A percentile compares a stretch with the other conserved stretches of the same genome.
Conservation (phyloP, 2,113 vertebrate genomes). For the Antennarius striatus region DNA sequence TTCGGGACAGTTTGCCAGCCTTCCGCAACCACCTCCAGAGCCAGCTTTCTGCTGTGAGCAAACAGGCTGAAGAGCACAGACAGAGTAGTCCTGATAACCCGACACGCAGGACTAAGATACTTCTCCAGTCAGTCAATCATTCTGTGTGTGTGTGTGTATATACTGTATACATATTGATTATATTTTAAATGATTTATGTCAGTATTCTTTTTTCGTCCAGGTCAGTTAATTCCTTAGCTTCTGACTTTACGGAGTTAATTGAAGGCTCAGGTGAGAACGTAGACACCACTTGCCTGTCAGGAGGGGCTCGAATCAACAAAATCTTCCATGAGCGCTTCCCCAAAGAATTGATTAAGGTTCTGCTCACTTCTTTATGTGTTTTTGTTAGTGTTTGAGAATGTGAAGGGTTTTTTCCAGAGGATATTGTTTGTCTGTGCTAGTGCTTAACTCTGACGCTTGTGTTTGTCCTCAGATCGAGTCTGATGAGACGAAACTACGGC, state of each 20-base stretch:
- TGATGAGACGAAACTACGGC: constrained; percentile 88
- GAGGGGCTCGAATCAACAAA: constrained; percentile 91
- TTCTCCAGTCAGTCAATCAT: constrained; percentile 86
- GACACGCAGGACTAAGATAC: constrained; percentile 86
- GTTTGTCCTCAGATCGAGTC: constrained; percentile 84
- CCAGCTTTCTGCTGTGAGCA: constrained; percentile 85
- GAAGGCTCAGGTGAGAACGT: constrained; percentile 91
- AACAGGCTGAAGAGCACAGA: constrained; percentile 87
- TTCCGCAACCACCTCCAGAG: constrained; percentile 86
- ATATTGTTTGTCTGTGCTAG: neutral
- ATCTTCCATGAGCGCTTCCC: constrained; percentile 94
- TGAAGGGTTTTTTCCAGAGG: neutral
- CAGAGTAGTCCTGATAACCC: constrained; percentile 87
- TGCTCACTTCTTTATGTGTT: neutral
- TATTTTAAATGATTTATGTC: neutral
- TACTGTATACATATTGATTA: neutral
- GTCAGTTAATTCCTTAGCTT: constrained; percentile 88
- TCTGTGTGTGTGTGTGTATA: neutral
- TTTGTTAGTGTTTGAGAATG: neutral
- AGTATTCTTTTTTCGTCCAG: constrained; percentile 62
- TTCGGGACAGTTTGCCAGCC: constrained; percentile 87
- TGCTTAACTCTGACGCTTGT: neutral
- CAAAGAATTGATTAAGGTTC: constrained; percentile 87
- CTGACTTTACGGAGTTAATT: constrained; percentile 92
- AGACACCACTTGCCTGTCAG: constrained; percentile 89